A percentile compares a stretch with the other conserved stretches of the same genome.
Evolutionary conservation across 2,113 vertebrate genomes (phyloP).

Genomic region (Neotoma lepida): DNA sequence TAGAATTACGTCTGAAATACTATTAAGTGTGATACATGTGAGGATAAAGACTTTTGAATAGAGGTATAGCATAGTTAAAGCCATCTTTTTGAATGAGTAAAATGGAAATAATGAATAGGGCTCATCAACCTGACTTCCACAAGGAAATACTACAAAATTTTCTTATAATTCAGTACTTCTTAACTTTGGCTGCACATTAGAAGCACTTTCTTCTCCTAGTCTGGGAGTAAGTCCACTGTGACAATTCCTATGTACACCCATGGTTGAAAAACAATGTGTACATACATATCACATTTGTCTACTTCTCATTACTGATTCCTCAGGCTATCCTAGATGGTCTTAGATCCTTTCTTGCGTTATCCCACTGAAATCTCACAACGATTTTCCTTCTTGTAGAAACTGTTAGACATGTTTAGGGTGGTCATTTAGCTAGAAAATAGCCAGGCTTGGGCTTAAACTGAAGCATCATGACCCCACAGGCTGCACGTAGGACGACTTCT

Average conservation of each 20-base stretch:
- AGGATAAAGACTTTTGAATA: slow-evolving; percentile 2
- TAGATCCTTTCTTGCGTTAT: neutral
- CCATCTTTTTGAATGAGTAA: slow-evolving; percentile 10
- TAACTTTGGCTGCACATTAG: neutral
- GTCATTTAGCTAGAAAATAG: neutral
- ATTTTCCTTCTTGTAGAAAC: slow-evolving; percentile 26
- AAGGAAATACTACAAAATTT: neutral
- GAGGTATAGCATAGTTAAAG: neutral
- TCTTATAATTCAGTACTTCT: neutral
- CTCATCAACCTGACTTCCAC: neutral
- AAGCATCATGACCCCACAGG: neutral
- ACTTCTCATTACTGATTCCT: neutral
- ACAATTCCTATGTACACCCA: neutral
- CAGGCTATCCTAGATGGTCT: neutral
- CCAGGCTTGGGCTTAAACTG: neutral
- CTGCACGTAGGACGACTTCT: slow-evolving; percentile 12
- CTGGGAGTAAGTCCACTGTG: neutral
- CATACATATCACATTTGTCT: neutral
- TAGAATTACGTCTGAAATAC: neutral
- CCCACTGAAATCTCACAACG: slow-evolving; percentile 24
- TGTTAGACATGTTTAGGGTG: neutral
- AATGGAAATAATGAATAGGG: neutral
- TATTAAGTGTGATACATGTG: neutral
- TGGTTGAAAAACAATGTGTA: neutral
- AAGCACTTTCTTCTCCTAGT: neutral